Base-by-base conservation (phyloP, 2,888 invertebrate species). In the Scaptomyza cyrtandrae region DNA sequence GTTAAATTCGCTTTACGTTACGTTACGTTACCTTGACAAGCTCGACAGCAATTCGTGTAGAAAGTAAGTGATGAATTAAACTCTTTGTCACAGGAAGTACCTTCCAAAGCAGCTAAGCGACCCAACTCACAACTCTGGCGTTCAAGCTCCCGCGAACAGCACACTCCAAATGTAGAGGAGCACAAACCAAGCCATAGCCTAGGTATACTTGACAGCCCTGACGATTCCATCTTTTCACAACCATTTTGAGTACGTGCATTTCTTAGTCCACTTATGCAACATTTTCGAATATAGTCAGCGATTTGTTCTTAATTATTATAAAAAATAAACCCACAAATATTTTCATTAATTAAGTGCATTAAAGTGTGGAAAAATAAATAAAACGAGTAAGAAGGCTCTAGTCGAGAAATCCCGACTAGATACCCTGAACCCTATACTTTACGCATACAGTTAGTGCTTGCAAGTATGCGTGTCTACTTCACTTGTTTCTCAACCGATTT, bases 101-200 rank as follows among this genome's bases (percentile, higher is more conserved):
- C 90, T 10, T 78, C 86, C 39, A 89, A 72, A 0, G 91, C 92
- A 3, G 90, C 91, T 43, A 82, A 71, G 0, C 91, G 89, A 10
- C 92, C 92, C 9, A 88, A 84, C 9, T 89, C 82, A 63, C 92
- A 92, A 57, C 89, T 89, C 50, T 90, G 84, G n/a, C 87, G 80
- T 6, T 94, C 93, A 56, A 93, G 88, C 74, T 93, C 93, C 14
- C 92, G 92, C 29, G 93, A 93, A 88, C 95, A 95, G 83, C 95
- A 96, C 35, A 95, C 94, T 59, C 94, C 93, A 27, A 94, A 93
- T 0, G 94, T 93, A n/a, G 94, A 94, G 43, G 94, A 88, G 76
- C 96, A 96, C 1, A 94, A 88, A 3, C 93, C 93, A 78, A 95
- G 94, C 86, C 95, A 94, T 41, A 93, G 92, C 6, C 93, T 90